Percentiles rank a stretch among this genome's conserved stretches.
phyloP scores from a whole-genome alignment of 2,113 vertebrate species.

The Cyphomyrus plagiostoma region DNA sequence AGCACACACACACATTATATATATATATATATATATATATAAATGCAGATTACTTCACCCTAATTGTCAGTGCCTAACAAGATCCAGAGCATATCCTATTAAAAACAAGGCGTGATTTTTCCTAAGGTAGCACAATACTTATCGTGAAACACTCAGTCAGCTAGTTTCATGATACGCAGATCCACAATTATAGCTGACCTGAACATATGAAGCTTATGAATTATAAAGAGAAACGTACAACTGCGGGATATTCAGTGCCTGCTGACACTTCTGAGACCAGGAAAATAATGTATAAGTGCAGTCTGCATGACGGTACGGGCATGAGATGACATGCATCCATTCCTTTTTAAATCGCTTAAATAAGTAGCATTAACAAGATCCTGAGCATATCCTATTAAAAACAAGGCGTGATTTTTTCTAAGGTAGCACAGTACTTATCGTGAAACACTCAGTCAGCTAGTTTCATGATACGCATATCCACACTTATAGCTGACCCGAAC shows the following conservation, averaged over 20 bases:
- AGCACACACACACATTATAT: too few relatives aligned
- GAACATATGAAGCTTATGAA: neutral
- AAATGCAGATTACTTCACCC: neutral
- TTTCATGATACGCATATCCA: neutral
- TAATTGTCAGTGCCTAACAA: neutral
- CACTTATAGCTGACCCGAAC: neutral
- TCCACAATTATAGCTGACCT: neutral
- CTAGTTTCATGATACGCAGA: neutral
- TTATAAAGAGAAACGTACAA: neutral
- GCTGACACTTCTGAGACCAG: neutral
- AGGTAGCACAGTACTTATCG: neutral
- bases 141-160: neutral
- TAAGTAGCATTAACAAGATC: neutral
- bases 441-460: neutral
- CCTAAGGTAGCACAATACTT: neutral
- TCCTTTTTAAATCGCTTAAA: neutral
- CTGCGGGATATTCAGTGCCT: neutral
- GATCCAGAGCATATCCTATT: neutral
- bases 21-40: too few relatives aligned
- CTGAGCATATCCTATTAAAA: neutral
- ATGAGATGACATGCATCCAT: neutral
- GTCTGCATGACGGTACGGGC: neutral
- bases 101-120: neutral
- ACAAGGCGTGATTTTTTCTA: neutral
- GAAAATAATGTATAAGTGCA: neutral